Evolutionary conservation across 1,140 invertebrate genomes (phyloP).

Genomic region (Harpegnathos saltator): DNA sequence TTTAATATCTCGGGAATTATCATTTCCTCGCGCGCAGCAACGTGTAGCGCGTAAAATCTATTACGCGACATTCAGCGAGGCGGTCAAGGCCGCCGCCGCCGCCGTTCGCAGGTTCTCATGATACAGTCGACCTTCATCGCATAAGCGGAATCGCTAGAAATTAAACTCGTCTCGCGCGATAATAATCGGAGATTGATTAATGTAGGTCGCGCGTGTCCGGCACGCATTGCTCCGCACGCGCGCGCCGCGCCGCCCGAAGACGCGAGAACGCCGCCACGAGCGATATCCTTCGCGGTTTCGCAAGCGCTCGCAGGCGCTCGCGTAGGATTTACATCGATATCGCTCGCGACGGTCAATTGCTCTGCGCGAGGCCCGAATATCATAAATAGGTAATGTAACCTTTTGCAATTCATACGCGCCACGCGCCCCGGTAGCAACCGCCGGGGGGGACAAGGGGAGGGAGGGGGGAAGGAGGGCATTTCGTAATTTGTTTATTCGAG

Average conservation of each 20-base stretch:
- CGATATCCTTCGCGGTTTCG: neutral
- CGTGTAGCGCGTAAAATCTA: constrained; percentile 26
- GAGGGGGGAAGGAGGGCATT: neutral
- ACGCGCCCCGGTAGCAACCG: neutral
- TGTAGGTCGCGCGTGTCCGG: constrained; percentile 4
- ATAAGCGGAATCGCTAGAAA: neutral
- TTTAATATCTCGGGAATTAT: constrained; percentile 51
- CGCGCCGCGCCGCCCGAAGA: too few relatives aligned
- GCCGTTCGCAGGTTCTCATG: constrained; percentile 4
- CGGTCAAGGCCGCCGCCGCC: constrained; percentile 23
- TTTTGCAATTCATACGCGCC: constrained; percentile 19
- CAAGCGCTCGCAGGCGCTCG: too few relatives aligned
- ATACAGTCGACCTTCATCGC: constrained; percentile 19
- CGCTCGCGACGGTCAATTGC: constrained; percentile 22
- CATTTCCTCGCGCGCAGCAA: constrained; percentile 27
- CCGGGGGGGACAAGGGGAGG: too few relatives aligned
- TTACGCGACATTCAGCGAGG: constrained; percentile 50
- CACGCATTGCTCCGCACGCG: neutral
- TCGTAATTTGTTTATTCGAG: constrained; percentile 12
- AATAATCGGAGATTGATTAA: constrained; percentile 23
- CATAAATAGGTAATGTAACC: constrained; percentile 29
- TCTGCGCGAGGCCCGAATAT: neutral
- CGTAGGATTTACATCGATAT: constrained; percentile 5
- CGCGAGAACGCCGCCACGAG: too few relatives aligned
- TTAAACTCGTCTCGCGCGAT: constrained; percentile 10